Base-by-base conservation (phyloP, 1,140 invertebrate species). In the Zaprionus gabonicus region DNA sequence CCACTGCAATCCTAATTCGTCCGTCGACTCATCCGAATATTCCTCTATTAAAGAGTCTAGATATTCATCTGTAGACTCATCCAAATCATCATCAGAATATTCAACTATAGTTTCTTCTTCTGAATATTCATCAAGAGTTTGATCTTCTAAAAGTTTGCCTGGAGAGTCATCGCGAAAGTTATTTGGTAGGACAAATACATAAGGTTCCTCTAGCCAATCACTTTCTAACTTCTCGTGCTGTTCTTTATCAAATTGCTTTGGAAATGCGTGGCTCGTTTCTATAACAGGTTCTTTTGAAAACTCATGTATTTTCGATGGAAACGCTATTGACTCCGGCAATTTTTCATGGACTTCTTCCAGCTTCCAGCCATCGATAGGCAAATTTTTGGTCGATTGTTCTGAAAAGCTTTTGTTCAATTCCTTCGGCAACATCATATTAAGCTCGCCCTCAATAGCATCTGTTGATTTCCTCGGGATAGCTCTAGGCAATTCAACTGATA, bases 21-120 rank as follows among this genome's bases (percentile, higher is more conserved):
- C 20, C n/a, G 10, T 23, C 4, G 10, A 51, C 4, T 51, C 44
- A 49, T 49, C 17, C 3, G 6, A 20, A 20, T 7, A 23, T 51
- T 51, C 20, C 3, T 51, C 46, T 51, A 51, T 51, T 25, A 51
- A 13, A 9, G 46, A 51, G 12, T 51, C 46, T 23, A 51, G 46
- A 51, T 51, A 51, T 25, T 51, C 46, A 51, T 51, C 46, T 25
- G 46, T 7, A 1, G 46, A 51, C 23, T 51, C 46, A 13, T 51
- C 46, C 23, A 51, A 51, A 13, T 23, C 4, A 10, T 51, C 46
- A 9, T 51, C 46, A 13, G 46, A 51, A 49, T 41, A 41, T 13
- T 41, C 38, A 4, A n/a, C 38, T 41, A 41, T 1, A 41, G 38
- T 15, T 41, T 41, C 38, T 4, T 41, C 38, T 4, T 41, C 38